phyloP scores from a whole-genome alignment of 2,888 invertebrate species.

The Listrodromus nycthemerus region DNA sequence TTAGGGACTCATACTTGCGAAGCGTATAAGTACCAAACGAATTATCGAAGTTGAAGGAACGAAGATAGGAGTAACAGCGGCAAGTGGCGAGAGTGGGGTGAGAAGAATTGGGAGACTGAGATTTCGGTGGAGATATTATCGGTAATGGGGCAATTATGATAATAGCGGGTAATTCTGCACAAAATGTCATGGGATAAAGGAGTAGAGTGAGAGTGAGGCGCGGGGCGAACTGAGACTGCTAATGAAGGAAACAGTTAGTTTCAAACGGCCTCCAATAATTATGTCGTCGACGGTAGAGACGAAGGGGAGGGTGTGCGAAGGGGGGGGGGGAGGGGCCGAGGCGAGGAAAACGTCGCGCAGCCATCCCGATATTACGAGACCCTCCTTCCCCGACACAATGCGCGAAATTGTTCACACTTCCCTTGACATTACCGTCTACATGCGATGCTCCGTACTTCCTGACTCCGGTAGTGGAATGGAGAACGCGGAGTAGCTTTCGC shows the following conservation, averaged over 20 bases:
- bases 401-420: constrained; percentile 85
- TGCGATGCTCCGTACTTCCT: constrained; percentile 76
- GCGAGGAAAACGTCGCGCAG: constrained; percentile 44
- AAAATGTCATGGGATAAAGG: constrained; percentile 78
- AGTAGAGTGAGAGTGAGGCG: constrained; percentile 60
- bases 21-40: constrained; percentile 33
- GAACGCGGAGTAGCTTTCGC: constrained; percentile 25
- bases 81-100: constrained; percentile 30
- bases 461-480: constrained; percentile 19
- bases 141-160: constrained; percentile 85
- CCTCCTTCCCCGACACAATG: constrained; percentile 77
- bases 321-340: neutral
- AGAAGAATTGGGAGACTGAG: constrained; percentile 72
- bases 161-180: constrained; percentile 84
- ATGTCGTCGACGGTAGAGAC: constrained; percentile 75
- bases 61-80: neutral
- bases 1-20: constrained; percentile 1
- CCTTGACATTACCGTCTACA: constrained; percentile 78
- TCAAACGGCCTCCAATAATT: constrained; percentile 85
- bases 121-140: constrained; percentile 83
- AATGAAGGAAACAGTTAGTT: constrained; percentile 85
- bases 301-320: constrained; percentile 7
- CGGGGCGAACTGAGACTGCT: constrained; percentile 83
- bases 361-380: constrained; percentile 61
- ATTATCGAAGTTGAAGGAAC: constrained; percentile 26